phyloP scores from a whole-genome alignment of 2,797 vertebrate genomes.

The Apodemus agrarius region DNA sequence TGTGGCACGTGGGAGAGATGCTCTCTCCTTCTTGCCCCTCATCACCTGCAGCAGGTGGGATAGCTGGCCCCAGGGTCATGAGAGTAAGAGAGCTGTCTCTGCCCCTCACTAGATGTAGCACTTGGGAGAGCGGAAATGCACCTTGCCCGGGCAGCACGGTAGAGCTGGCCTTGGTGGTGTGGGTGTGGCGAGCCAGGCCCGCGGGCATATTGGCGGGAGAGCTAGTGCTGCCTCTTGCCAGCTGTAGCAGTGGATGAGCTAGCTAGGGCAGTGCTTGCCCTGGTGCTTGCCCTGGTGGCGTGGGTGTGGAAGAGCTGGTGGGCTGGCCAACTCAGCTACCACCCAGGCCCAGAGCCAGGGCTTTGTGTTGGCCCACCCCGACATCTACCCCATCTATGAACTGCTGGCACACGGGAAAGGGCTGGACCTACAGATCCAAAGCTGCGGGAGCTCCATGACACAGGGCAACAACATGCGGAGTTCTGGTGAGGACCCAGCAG shows the following conservation, averaged over 20 bases:
- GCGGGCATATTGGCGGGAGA: not conserved
- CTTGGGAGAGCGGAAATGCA: not conserved
- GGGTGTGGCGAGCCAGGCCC: not conserved
- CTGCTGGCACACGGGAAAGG: not conserved
- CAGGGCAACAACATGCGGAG: not conserved
- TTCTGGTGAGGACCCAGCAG: not conserved
- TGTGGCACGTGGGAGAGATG: not conserved
- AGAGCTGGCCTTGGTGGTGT: not conserved
- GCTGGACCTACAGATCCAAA: not conserved
- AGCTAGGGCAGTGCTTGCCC: not conserved
- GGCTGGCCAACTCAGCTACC: not conserved
- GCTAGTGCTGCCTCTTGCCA: not conserved
- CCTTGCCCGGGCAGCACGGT: not conserved
- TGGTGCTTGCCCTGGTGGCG: not conserved
- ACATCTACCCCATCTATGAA: not conserved
- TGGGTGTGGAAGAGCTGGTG: not conserved
- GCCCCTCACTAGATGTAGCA: not conserved
- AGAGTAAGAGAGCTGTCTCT: not conserved
- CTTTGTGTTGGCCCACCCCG: too few relatives aligned
- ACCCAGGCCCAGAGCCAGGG: not conserved
- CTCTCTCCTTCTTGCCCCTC: not conserved
- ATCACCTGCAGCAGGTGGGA: not conserved
- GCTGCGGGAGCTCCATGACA: not conserved
- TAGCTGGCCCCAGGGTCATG: not conserved
- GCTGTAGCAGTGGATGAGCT: not conserved